These are phyloP conservation scores for Patella caerulea DNA, from an alignment of 2,888 invertebrate genomes.

Conservation along the genomic window DNA sequence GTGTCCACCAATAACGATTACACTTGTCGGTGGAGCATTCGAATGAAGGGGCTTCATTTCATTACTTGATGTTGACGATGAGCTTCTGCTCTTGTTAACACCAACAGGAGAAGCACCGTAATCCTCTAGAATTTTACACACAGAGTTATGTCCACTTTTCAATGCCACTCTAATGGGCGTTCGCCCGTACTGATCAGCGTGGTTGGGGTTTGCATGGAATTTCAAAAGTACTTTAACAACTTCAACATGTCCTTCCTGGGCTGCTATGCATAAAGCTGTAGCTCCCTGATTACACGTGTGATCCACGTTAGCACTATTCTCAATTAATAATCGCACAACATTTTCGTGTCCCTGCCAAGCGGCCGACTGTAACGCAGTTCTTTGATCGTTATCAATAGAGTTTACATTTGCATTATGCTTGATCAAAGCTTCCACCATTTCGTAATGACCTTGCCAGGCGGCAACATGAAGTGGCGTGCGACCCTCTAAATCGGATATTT, in stretches of 20 bases:
- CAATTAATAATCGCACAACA: slow-evolving; percentile 83
- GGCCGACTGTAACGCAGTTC: slow-evolving; percentile 93
- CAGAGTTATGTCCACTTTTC: slow-evolving; percentile 90
- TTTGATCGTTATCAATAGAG: slow-evolving; percentile 71
- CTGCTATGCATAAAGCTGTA: slow-evolving; percentile 92
- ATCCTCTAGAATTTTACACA: slow-evolving; percentile 75
- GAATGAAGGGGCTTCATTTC: slow-evolving; percentile 45
- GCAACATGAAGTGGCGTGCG: slow-evolving; percentile 85
- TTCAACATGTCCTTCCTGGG: slow-evolving; percentile 94
- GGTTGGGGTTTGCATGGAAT: slow-evolving; percentile 72
- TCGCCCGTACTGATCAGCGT: slow-evolving; percentile 72
- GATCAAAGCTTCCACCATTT: slow-evolving; percentile 84
- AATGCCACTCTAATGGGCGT: slow-evolving; percentile 82
- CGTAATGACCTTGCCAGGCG: slow-evolving; percentile 90
- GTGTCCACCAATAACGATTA: not conserved
- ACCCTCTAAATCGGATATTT: slow-evolving; percentile 90
- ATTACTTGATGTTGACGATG: slow-evolving; percentile 59
- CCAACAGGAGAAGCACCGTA: slow-evolving; percentile 75
- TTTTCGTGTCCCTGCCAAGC: slow-evolving; percentile 94
- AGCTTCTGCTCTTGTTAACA: slow-evolving; percentile 56
- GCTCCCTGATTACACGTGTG: slow-evolving; percentile 96
- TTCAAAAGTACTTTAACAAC: slow-evolving; percentile 82
- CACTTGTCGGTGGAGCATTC: slow-evolving; percentile 10
- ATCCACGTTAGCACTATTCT: slow-evolving; percentile 86
- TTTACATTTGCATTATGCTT: slow-evolving; percentile 89